phyloP scores from a whole-genome alignment of 2,797 vertebrate species.

The Bufotes viridis region DNA sequence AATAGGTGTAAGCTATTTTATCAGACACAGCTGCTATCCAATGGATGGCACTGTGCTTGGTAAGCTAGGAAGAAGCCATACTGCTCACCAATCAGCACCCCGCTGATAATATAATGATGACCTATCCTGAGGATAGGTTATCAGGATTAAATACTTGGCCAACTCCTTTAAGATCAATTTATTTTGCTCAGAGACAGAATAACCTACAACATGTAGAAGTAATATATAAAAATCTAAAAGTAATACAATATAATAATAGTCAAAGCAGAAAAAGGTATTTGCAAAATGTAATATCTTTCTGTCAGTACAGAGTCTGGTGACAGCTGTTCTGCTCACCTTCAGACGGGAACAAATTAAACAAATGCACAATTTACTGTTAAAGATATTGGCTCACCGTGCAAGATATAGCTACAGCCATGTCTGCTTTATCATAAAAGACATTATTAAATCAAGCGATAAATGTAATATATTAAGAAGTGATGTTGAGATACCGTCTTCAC shows the following conservation, averaged over 20 bases:
- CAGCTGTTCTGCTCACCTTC: conserved; percentile 32
- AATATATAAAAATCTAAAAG: not conserved
- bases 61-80: no score
- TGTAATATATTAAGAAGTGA: not conserved
- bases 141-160: no score
- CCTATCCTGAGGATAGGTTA: no score
- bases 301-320: not conserved
- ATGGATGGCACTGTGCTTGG: no score
- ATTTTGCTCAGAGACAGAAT: not conserved
- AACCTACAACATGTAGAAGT: not conserved
- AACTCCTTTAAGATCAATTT: no score
- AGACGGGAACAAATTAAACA: conserved; percentile 18
- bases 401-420: not conserved
- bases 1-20: no score
- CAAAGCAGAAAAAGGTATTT: not conserved
- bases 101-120: no score
- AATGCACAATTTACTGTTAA: conserved; percentile 16
- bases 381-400: not conserved
- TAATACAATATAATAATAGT: not conserved
- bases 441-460: not conserved
- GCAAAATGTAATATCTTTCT: not conserved
- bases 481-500: not conserved
- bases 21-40: no score
- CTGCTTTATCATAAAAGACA: not conserved
- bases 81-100: no score